Base-by-base conservation (phyloP, 2,888 invertebrate genomes). In the Aleiodes testaceus region DNA sequence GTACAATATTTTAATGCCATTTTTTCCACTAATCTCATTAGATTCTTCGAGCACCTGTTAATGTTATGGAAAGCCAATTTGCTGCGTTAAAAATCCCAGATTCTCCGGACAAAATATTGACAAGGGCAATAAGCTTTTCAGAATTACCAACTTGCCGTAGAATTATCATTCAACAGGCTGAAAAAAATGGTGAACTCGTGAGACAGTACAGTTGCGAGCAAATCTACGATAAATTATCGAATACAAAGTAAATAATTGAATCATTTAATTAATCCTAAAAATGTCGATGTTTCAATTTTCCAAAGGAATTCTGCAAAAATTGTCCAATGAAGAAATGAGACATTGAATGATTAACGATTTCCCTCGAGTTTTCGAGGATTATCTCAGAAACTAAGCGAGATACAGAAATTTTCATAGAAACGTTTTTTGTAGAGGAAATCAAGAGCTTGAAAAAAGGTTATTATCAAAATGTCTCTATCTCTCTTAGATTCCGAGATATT, bases 161-260 rank as follows among this genome's bases (percentile, higher is more conserved):
- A 69, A 45, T 82, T 53, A 66, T 77, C 20, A 26, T 80, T 50
- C 79, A 83, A 70, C 78, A 84, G 69, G 72, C 74, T 11, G 72
- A 74, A 42, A 70, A 61, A n/a, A 65, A 70, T 42, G 77, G 76
- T 22, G 77, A 74, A 66, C 77, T 85, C 30, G 45, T 81, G 14
- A 78, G 77, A 52, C 81, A 82, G 59, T 81, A 80, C 67, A 84
- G 82, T 68, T 85, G 77, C 47, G 84, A 84, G 70, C 79, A 82
- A 66, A 80, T 82, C 69, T 79, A 80, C 16, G 75, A 82, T 73
- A 69, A 76, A 66, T 44, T 55, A 18, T 73, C 74, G 3, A 79
- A 78, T 16, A 67, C 75, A 36, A 81, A 80, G 85, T 84, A 74
- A 72, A 52, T 50, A 22, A 36, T 49, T n/a, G 12, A n/a, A 9